Conservation (phyloP, 2,888 invertebrate species). For the Ryuthela nishihirai region DNA sequence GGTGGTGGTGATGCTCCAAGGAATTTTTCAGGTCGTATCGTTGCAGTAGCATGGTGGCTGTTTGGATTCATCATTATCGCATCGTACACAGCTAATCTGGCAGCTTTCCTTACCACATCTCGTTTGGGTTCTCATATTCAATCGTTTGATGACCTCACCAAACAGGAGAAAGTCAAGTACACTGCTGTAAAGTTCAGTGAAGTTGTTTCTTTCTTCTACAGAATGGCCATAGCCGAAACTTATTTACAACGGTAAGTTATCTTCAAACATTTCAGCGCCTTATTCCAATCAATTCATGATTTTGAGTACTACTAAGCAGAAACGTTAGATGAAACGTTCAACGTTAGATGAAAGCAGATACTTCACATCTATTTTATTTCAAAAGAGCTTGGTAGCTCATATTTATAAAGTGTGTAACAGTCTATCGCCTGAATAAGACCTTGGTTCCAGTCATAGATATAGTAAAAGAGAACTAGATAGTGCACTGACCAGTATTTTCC, state of each 20-base stretch:
- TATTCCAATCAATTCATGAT: too few relatives aligned
- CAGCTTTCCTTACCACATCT: slow-evolving; percentile 88
- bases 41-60: slow-evolving; percentile 98
- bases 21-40: slow-evolving; percentile 86
- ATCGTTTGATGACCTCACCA: slow-evolving; percentile 87
- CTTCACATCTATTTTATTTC: too few relatives aligned
- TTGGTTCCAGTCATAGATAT: too few relatives aligned
- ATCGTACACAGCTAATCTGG: slow-evolving; percentile 96
- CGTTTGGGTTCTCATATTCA: slow-evolving; percentile 88
- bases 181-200: slow-evolving; percentile 83
- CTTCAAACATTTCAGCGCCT: too few relatives aligned
- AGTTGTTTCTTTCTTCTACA: slow-evolving; percentile 87
- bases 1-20: slow-evolving; percentile 95
- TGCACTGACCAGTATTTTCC: too few relatives aligned
- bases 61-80: slow-evolving; percentile 99
- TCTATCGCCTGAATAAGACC: too few relatives aligned
- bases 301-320: too few relatives aligned
- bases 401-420: too few relatives aligned
- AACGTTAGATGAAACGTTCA: too few relatives aligned
- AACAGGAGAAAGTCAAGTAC: slow-evolving; percentile 93
- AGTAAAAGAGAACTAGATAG: too few relatives aligned
- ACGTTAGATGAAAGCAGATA: too few relatives aligned
- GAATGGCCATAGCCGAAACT: slow-evolving; percentile 93
- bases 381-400: too few relatives aligned
- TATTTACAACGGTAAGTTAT: slow-evolving; percentile 91